A percentile compares a stretch with the other conserved stretches of the same genome.
Conservation (phyloP, 2,113 vertebrate genomes). For the Platichthys flesus region DNA sequence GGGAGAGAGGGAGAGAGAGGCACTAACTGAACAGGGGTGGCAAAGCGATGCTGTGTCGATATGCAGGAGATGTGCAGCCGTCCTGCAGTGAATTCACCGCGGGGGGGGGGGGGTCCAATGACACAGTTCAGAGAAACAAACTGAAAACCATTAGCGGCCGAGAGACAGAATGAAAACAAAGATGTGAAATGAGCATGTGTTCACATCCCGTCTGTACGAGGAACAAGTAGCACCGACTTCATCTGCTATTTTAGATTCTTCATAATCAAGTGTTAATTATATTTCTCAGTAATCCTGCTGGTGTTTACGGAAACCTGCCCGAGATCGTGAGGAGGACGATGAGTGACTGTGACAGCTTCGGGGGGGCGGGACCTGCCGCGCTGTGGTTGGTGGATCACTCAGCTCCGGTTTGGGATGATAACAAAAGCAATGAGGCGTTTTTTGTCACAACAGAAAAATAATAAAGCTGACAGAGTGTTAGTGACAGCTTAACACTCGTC, state of each 20-base stretch:
- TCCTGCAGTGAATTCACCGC: too few relatives aligned
- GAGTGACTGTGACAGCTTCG: background rate
- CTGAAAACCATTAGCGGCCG: too few relatives aligned
- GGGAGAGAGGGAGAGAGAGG: too few relatives aligned
- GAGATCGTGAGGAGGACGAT: background rate
- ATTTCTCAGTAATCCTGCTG: slow-evolving; percentile 2
- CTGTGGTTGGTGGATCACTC: background rate
- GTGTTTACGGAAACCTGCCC: slow-evolving; percentile 32
- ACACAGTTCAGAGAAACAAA: too few relatives aligned
- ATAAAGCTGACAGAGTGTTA: background rate
- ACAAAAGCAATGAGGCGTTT: background rate
- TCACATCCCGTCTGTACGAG: background rate
- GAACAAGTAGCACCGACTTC: background rate
- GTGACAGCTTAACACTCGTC: background rate
- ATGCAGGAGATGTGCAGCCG: too few relatives aligned
- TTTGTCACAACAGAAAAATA: background rate
- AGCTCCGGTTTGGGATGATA: background rate
- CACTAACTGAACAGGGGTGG: too few relatives aligned
- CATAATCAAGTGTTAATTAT: too few relatives aligned
- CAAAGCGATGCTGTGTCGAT: too few relatives aligned
- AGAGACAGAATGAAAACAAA: too few relatives aligned
- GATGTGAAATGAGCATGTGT: background rate
- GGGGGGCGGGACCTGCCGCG: too few relatives aligned
- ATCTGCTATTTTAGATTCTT: background rate
- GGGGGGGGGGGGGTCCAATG: too few relatives aligned